phyloP scores from a whole-genome alignment of 2,797 vertebrate species.

The Trichosurus vulpecula region DNA sequence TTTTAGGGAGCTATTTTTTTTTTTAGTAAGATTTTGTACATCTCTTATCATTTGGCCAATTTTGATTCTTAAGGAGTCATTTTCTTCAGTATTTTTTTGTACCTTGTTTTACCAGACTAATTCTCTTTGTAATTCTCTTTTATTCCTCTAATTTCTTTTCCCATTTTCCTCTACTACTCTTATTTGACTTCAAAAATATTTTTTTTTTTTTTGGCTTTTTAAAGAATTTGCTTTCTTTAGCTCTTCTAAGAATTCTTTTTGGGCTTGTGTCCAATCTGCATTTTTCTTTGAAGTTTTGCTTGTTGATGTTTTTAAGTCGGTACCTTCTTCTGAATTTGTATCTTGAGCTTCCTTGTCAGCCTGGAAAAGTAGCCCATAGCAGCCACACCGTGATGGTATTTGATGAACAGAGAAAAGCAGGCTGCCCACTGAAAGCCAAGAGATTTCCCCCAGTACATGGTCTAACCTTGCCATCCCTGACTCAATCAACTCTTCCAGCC shows the following conservation, averaged over 20 bases:
- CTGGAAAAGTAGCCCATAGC: background rate
- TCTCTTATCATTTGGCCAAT: background rate
- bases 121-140: background rate
- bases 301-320: background rate
- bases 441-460: background rate
- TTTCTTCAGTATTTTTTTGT: background rate
- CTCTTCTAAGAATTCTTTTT: background rate
- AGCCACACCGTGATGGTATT: background rate
- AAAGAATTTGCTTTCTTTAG: background rate
- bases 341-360: background rate
- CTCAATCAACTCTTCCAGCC: background rate
- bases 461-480: background rate
- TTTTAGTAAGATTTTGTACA: background rate
- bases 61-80: background rate
- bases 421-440: background rate
- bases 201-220: background rate
- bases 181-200: background rate
- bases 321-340: background rate
- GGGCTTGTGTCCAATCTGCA: background rate
- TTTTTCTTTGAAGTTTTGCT: background rate
- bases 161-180: background rate
- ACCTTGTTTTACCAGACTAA: background rate
- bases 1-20: background rate
- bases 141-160: background rate
- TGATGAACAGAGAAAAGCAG: background rate